Conservation (phyloP, 2,113 vertebrate genomes). For the Myotis yumanensis region DNA sequence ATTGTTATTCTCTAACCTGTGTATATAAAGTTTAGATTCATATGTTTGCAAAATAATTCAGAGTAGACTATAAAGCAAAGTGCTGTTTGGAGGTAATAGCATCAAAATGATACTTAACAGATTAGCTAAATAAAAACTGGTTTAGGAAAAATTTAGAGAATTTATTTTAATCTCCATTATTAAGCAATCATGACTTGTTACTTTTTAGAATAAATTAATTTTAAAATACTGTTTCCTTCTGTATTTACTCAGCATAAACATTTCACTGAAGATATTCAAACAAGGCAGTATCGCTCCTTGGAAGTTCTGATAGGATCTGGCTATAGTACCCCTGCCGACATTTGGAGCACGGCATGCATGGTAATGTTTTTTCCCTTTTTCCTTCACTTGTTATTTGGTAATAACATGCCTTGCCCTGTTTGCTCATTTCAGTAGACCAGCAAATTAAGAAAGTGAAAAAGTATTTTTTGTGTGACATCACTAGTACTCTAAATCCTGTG, state of each 20-base stretch:
- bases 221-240: constrained; percentile 29
- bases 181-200: not conserved
- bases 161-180: constrained; percentile 2
- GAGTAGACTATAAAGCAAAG: not conserved
- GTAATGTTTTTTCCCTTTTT: constrained; percentile 79
- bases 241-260: constrained; percentile 90
- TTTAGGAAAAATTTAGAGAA: not conserved
- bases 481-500: not conserved
- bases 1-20: not conserved
- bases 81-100: not conserved
- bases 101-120: constrained; percentile 5
- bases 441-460: not conserved
- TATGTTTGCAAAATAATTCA: not conserved
- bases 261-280: constrained; percentile 99
- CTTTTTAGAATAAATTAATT: not conserved
- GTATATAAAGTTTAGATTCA: not conserved
- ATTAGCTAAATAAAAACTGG: not conserved
- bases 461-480: not conserved
- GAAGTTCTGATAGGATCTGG: constrained; percentile 95
- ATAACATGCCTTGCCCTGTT: not conserved
- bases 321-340: constrained; percentile 97
- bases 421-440: not conserved
- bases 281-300: constrained; percentile 94
- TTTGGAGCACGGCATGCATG: constrained; percentile 99
- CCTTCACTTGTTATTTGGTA: not conserved